Evolutionary conservation across 2,113 vertebrate species (phyloP).

Genomic region (Chaetodon trifascialis): DNA sequence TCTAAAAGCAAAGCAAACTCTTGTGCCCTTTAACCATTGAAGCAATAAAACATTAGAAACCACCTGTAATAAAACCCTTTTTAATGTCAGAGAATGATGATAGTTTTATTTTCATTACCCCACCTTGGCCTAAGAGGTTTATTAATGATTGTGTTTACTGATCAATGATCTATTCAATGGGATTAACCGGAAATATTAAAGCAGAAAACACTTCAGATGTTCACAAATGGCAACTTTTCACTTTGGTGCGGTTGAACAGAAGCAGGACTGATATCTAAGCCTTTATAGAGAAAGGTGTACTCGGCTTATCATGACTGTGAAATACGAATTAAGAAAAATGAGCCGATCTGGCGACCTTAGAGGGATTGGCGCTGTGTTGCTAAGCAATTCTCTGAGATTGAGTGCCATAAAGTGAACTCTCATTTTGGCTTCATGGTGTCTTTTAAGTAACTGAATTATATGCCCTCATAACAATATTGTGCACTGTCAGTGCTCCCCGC

Average conservation of each 20-base stretch:
- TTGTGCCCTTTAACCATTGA: background rate
- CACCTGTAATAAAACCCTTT: background rate
- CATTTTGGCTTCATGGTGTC: conserved; percentile 46
- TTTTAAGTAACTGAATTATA: conserved; percentile 52
- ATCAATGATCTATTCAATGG: too few relatives aligned
- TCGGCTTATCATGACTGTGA: conserved; percentile 10
- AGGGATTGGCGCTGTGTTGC: conserved; percentile 59
- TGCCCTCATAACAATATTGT: conserved; percentile 35
- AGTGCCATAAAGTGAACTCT: conserved; percentile 48
- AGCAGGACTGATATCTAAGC: background rate
- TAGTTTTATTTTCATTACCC: too few relatives aligned
- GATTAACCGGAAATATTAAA: too few relatives aligned
- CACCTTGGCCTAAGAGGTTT: too few relatives aligned
- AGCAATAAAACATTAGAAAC: background rate
- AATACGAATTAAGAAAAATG: conserved; percentile 38
- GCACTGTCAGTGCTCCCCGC: conserved; percentile 14
- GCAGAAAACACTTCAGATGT: background rate
- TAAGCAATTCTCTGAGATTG: conserved; percentile 56
- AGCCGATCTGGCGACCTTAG: conserved; percentile 33
- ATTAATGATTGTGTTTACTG: too few relatives aligned
- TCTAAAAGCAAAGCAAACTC: background rate
- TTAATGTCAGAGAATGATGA: too few relatives aligned
- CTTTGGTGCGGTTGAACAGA: background rate
- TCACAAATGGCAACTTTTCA: background rate
- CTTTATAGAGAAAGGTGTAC: background rate